Evolutionary conservation across 2,113 vertebrate species (phyloP).

Genomic region (Empidonax alnorum): DNA sequence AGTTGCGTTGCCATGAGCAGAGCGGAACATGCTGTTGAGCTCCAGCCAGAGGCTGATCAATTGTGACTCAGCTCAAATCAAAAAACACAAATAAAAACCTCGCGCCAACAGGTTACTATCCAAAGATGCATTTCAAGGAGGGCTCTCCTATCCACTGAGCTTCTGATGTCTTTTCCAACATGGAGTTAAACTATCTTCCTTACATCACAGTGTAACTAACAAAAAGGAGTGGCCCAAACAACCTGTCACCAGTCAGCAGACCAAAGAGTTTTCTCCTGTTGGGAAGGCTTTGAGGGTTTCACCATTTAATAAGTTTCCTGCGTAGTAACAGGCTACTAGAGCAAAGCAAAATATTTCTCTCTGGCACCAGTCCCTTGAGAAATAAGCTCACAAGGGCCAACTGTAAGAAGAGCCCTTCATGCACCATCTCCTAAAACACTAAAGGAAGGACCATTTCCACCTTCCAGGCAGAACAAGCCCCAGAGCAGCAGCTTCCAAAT

Average conservation of each 20-base stretch:
- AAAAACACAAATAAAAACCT: background rate
- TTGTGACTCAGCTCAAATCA: background rate
- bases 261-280: background rate
- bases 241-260: background rate
- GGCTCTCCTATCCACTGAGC: background rate
- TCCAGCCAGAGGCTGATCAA: background rate
- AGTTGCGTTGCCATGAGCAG: background rate
- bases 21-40: accelerated
- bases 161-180: background rate
- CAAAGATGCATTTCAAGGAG: background rate
- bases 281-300: background rate
- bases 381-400: background rate
- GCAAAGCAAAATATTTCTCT: background rate
- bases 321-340: background rate
- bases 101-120: background rate
- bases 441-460: background rate
- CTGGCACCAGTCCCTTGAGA: background rate
- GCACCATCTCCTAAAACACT: background rate
- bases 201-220: background rate
- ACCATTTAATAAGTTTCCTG: too few relatives aligned
- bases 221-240: background rate
- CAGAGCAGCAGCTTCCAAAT: background rate
- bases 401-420: background rate
- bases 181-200: background rate
- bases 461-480: background rate